These are phyloP conservation scores for Orchesella cincta DNA, from an alignment of 1,140 invertebrate species.

Conservation along the genomic window DNA sequence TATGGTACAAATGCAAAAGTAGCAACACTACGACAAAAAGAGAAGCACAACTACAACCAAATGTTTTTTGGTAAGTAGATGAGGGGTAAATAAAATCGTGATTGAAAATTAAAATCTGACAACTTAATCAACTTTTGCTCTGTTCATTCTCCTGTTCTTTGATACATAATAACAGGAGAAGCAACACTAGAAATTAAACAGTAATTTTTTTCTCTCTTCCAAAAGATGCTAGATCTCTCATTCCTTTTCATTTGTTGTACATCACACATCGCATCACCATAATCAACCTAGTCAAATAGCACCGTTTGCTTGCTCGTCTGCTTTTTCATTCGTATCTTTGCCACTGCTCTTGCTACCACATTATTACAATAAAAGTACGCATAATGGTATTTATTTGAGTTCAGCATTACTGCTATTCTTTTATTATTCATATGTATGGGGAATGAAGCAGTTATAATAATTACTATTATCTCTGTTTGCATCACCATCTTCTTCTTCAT, in stretches of 20 bases:
- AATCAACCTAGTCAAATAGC: too few relatives aligned
- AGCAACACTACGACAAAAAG: too few relatives aligned
- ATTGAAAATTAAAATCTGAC: conserved; percentile 42
- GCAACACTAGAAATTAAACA: conserved; percentile 7
- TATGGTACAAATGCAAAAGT: too few relatives aligned
- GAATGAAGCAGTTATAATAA: conserved; percentile 28
- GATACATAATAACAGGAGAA: neutral
- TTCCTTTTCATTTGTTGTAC: neutral
- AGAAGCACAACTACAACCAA: too few relatives aligned
- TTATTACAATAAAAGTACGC: neutral
- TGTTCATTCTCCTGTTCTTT: neutral
- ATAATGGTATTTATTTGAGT: neutral
- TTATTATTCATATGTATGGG: neutral
- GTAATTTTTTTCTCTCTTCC: neutral
- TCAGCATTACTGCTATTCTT: too few relatives aligned
- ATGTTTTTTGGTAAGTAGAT: conserved; percentile 32
- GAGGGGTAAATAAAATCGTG: too few relatives aligned
- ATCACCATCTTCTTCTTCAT: conserved; percentile 1
- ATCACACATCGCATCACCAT: neutral
- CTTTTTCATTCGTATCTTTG: neutral
- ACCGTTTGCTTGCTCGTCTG: neutral
- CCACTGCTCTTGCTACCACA: neutral
- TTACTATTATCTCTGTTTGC: conserved; percentile 26
- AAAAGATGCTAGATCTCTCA: neutral
- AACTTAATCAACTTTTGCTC: conserved; percentile 42